Percentiles rank a stretch among this genome's conserved stretches.
Conservation (phyloP, 2,797 vertebrate genomes). For the Myotis findleyi region DNA sequence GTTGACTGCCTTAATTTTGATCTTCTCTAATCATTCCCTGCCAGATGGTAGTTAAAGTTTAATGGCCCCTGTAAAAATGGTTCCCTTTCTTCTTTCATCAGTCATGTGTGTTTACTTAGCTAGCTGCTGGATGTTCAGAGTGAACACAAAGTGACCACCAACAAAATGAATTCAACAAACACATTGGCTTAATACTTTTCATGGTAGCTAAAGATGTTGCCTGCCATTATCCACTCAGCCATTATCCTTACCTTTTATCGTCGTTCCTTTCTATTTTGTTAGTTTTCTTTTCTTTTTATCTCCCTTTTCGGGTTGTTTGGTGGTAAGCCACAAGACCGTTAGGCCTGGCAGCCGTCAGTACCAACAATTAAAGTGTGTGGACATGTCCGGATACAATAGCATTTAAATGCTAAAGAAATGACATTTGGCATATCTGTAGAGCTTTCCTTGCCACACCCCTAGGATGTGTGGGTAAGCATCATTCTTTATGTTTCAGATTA, state of each 20-base stretch:
- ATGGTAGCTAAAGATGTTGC: slow-evolving; percentile 67
- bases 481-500: slow-evolving; percentile 50
- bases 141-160: slow-evolving; percentile 88
- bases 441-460: background rate
- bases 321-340: slow-evolving; percentile 35
- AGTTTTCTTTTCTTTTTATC: slow-evolving; percentile 71
- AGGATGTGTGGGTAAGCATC: background rate
- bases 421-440: background rate
- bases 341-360: slow-evolving; percentile 48
- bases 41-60: slow-evolving; percentile 92
- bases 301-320: slow-evolving; percentile 47
- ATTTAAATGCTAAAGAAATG: background rate
- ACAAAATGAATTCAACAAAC: slow-evolving; percentile 86
- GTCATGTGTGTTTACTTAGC: slow-evolving; percentile 90
- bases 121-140: slow-evolving; percentile 88
- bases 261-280: slow-evolving; percentile 67
- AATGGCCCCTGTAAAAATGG: slow-evolving; percentile 89
- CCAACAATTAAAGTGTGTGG: slow-evolving; percentile 53
- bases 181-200: slow-evolving; percentile 68
- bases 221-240: slow-evolving; percentile 19
- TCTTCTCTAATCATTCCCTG: slow-evolving; percentile 91
- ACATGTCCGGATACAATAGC: background rate
- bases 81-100: slow-evolving; percentile 91
- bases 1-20: slow-evolving; percentile 91
- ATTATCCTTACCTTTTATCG: slow-evolving; percentile 67